Evolutionary conservation across 2,888 invertebrate genomes (phyloP).

Genomic region (Macropis europaea): DNA sequence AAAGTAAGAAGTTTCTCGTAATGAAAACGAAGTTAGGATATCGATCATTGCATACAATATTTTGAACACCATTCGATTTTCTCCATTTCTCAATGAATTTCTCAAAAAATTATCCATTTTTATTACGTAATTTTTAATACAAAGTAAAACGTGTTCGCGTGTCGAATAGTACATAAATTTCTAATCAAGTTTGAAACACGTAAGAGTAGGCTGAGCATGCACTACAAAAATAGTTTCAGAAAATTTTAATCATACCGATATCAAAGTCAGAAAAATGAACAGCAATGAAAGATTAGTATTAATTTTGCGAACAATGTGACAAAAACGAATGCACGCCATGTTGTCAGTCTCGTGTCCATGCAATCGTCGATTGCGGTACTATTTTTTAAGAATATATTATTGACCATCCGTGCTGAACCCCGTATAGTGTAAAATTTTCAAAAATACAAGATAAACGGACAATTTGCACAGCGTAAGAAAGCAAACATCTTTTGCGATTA

Average conservation of each 20-base stretch:
- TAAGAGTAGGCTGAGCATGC: not conserved
- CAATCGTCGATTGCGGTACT: conserved; percentile 63
- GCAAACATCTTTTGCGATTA: conserved; percentile 26
- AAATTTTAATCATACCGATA: not conserved
- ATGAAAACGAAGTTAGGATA: not conserved
- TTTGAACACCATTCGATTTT: not conserved
- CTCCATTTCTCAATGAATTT: not conserved
- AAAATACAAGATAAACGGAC: not conserved
- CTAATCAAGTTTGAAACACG: not conserved
- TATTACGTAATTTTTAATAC: conserved; percentile 55
- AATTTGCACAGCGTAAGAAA: conserved; percentile 10
- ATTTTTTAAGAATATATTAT: conserved; percentile 40
- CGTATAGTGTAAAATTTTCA: not conserved
- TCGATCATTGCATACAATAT: not conserved
- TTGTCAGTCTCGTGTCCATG: conserved; percentile 80
- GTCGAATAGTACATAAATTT: conserved; percentile 15
- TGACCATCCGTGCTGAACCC: not conserved
- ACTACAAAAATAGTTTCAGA: not conserved
- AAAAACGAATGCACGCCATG: conserved; percentile 81
- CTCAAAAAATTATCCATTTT: conserved; percentile 14
- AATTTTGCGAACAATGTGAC: conserved; percentile 64
- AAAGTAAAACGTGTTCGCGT: conserved; percentile 50
- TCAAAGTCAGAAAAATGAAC: not conserved
- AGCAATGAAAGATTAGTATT: not conserved
- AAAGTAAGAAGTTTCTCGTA: conserved; percentile 24